Evolutionary conservation across 2,888 invertebrate genomes (phyloP).

Genomic region (Deilephila porcellus): DNA sequence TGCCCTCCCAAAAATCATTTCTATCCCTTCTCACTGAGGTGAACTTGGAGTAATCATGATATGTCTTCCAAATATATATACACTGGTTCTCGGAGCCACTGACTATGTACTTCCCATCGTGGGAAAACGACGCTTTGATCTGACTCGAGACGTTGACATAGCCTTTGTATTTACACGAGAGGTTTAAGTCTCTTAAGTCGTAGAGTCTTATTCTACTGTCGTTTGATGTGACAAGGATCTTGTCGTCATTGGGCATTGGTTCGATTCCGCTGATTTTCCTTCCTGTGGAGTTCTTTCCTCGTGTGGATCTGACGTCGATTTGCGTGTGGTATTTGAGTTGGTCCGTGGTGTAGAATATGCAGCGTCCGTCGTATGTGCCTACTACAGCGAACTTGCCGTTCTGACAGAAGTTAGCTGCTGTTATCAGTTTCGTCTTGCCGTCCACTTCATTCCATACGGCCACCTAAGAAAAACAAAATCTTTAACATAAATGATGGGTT

Average conservation of each 20-base stretch:
- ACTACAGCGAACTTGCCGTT: conserved; percentile 99
- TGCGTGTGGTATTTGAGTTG: conserved; percentile 99
- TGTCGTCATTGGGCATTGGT: conserved; percentile 97
- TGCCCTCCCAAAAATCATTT: conserved; percentile 98
- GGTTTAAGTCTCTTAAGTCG: conserved; percentile 96
- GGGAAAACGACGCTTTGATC: conserved; percentile 98
- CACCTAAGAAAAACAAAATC: conserved; percentile 83
- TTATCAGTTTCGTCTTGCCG: conserved; percentile 97
- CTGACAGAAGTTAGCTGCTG: conserved; percentile 98
- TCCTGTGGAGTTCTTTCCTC: conserved; percentile 98
- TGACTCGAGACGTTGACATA: conserved; percentile 98
- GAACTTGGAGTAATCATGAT: conserved; percentile 97
- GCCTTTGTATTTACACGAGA: conserved; percentile 97
- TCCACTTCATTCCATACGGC: conserved; percentile 99
- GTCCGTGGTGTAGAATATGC: conserved; percentile 99
- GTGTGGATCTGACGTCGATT: conserved; percentile 96
- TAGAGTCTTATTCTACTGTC: conserved; percentile 98
- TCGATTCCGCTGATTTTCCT: conserved; percentile 99
- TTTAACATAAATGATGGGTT: too few relatives aligned
- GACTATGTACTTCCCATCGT: conserved; percentile 98
- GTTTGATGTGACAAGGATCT: conserved; percentile 98
- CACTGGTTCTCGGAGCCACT: conserved; percentile 99
- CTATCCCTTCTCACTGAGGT: conserved; percentile 95
- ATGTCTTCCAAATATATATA: conserved; percentile 99
- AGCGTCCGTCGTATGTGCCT: conserved; percentile 98